phyloP scores from a whole-genome alignment of 1,140 invertebrate genomes.

The Eciton burchellii region DNA sequence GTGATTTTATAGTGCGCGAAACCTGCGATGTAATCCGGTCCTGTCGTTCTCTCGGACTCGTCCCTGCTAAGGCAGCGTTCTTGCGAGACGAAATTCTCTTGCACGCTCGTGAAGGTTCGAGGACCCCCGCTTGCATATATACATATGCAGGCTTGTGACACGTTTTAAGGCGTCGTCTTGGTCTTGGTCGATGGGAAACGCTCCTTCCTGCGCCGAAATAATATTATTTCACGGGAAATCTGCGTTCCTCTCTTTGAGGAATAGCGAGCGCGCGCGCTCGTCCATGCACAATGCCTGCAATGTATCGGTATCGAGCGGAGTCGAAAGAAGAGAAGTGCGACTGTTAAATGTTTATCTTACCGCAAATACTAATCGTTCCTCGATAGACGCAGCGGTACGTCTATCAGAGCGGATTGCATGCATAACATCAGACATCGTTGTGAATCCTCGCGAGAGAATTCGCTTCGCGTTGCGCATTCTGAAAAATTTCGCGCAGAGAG shows the following conservation, averaged over 20 bases:
- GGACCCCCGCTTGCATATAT: constrained; percentile 5
- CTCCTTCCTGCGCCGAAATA: neutral
- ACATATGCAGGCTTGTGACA: neutral
- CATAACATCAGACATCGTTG: too few relatives aligned
- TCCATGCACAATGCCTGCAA: neutral
- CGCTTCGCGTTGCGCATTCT: neutral
- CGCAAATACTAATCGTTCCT: too few relatives aligned
- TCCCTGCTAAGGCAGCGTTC: constrained; percentile 55
- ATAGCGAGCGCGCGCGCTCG: neutral
- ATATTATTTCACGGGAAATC: neutral
- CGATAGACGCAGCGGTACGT: too few relatives aligned
- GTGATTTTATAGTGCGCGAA: neutral
- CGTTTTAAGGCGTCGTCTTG: neutral
- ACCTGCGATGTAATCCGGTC: neutral
- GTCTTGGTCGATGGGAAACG: neutral
- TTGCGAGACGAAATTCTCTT: constrained; percentile 53
- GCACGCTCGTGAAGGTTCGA: constrained; percentile 21
- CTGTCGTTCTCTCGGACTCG: constrained; percentile 55
- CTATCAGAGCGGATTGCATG: too few relatives aligned
- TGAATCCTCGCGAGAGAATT: neutral
- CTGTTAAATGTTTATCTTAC: too few relatives aligned
- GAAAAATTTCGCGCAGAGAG: neutral
- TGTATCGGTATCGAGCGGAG: neutral
- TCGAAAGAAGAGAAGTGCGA: too few relatives aligned
- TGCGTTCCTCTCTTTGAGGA: neutral